Base-by-base conservation (phyloP, 1,140 invertebrate genomes). In the Cecropterus lyciades region DNA sequence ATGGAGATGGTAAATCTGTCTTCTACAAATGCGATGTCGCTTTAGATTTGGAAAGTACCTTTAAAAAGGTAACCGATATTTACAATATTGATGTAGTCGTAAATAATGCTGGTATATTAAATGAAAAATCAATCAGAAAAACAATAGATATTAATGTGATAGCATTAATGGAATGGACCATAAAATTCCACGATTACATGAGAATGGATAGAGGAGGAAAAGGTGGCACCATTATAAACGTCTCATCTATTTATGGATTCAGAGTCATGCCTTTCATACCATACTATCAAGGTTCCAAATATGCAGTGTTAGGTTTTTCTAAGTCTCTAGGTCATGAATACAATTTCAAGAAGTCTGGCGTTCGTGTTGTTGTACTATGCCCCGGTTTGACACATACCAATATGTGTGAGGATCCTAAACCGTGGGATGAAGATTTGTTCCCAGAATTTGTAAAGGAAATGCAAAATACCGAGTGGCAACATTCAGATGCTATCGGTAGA, bases 211-310 rank as follows among this genome's bases (percentile, higher is more conserved):
- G 93, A 37, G 93, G 93, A 3, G 94, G 94, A 11, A 88, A 88
- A 8, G 95, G 95, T 11, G 95, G 94, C 13, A 92, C 94, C 11
- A 91, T 96, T 0, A 92, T 95, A 1, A 96, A 95, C 67, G 88
- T 95, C 43, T 93, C 94, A 24, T 95, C 95, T 6, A 93, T 95
- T 57, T 85, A 93, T 51, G 95, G 95, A 11, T 85, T 94, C 49
- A 88, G 91, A 65, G 89, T 93, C 10, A 92, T 93, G 20, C 93
- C 93, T n/a, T 92, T 93, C 66, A 75, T 93, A 62, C 95, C 95
- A 0, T 91, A 94, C 15, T 96, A 96, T 74, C 91, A 92, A 0
- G 95, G 94, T 0, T 95, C 95, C 0, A 96, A 96, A 77, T 94
- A 94, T 73, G 95, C 92, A 7, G 88, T 94, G 3, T 75, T 93